Evolutionary conservation across 2,113 vertebrate species (phyloP).

Genomic region (Lucifuga dentata): DNA sequence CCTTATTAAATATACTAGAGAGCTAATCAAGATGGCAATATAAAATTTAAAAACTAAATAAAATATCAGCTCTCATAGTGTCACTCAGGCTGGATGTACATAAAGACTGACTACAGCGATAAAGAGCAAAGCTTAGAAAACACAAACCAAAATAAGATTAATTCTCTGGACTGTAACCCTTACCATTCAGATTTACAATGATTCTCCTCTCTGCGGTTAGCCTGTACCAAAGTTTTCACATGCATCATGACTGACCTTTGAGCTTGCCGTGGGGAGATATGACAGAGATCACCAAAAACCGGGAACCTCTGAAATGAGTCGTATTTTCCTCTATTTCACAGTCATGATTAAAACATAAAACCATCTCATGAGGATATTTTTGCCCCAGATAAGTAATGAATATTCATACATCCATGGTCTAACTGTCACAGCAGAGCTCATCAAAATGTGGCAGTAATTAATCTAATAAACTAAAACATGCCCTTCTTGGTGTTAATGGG

Average conservation of each 20-base stretch:
- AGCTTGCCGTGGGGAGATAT: neutral
- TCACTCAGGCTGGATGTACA: constrained; percentile 27
- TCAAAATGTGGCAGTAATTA: constrained; percentile 69
- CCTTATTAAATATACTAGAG: constrained; percentile 34
- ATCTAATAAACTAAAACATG: constrained; percentile 67
- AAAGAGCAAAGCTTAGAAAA: neutral
- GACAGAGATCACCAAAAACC: constrained; percentile 24
- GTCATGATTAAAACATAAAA: constrained; percentile 70
- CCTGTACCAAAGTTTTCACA: constrained; percentile 25
- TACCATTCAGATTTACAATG: constrained; percentile 29
- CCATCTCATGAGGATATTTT: constrained; percentile 33
- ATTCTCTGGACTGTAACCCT: constrained; percentile 2
- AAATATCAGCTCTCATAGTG: constrained; percentile 22
- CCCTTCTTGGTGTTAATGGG: constrained; percentile 56
- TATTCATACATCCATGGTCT: constrained; percentile 55
- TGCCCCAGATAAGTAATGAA: constrained; percentile 38
- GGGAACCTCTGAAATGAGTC: constrained; percentile 5
- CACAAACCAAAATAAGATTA: neutral
- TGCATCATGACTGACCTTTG: constrained; percentile 35
- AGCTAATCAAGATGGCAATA: constrained; percentile 21
- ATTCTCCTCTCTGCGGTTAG: neutral
- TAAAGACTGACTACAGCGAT: constrained; percentile 25
- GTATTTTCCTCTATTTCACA: constrained; percentile 6
- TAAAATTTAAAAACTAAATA: constrained; percentile 20
- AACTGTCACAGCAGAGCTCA: constrained; percentile 40